phyloP scores from a whole-genome alignment of 2,888 invertebrate species.

The Andrena bucephala region DNA sequence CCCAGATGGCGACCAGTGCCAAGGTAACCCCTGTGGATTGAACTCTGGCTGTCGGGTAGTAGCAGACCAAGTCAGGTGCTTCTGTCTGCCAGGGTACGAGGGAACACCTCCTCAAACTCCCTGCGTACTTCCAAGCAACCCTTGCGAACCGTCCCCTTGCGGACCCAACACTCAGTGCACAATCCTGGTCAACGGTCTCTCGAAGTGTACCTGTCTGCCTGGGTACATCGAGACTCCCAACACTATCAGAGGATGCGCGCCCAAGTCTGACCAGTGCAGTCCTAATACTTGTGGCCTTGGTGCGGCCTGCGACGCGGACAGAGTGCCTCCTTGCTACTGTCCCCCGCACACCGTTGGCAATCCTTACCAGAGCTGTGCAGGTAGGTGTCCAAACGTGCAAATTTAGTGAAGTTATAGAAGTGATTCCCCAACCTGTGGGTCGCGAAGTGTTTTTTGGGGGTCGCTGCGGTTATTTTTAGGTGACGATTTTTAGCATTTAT shows the following conservation, averaged over 20 bases:
- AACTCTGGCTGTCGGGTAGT: conserved; percentile 93
- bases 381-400: conserved; percentile 69
- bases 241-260: conserved; percentile 93
- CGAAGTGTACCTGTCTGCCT: conserved; percentile 94
- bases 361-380: conserved; percentile 91
- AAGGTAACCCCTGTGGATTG: conserved; percentile 93
- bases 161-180: conserved; percentile 95
- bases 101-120: conserved; percentile 92
- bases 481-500: too few species aligned
- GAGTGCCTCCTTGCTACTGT: conserved; percentile 93
- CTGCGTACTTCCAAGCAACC: conserved; percentile 91
- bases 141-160: conserved; percentile 94
- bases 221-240: conserved; percentile 95
- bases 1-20: conserved; percentile 94
- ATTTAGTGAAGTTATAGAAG: not conserved
- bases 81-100: conserved; percentile 95
- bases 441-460: too few species aligned
- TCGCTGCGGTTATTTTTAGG: too few species aligned
- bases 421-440: too few species aligned
- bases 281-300: conserved; percentile 93
- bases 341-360: conserved; percentile 93
- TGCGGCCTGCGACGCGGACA: conserved; percentile 92
- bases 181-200: conserved; percentile 91
- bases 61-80: conserved; percentile 91
- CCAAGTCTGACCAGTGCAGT: conserved; percentile 92